Evolutionary conservation across 2,888 invertebrate species (phyloP).

Genomic region (Clanis bilineata): DNA sequence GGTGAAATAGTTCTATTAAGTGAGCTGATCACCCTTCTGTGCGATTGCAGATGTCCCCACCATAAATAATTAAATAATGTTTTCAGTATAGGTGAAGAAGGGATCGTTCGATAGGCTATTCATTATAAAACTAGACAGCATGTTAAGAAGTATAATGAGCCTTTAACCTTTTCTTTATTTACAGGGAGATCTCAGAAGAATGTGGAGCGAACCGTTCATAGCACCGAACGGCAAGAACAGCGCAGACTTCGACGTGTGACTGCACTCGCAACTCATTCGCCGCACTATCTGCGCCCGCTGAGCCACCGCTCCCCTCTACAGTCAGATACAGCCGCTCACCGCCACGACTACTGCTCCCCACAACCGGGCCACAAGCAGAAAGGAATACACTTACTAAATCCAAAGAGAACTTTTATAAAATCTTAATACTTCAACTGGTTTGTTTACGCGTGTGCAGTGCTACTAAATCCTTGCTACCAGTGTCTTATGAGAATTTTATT

Average conservation of each 20-base stretch:
- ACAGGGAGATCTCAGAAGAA: slow-evolving; percentile 96
- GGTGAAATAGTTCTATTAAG: too few relatives aligned
- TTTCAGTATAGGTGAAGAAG: too few relatives aligned
- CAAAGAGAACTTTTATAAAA: slow-evolving; percentile 7
- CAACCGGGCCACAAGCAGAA: background rate
- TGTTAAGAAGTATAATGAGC: too few relatives aligned
- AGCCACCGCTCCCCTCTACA: slow-evolving; percentile 1
- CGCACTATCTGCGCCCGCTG: slow-evolving; percentile 21
- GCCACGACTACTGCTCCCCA: slow-evolving; percentile 14
- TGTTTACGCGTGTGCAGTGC: slow-evolving; percentile 1
- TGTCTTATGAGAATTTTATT: slow-evolving; percentile 9
- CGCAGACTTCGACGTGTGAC: slow-evolving; percentile 79
- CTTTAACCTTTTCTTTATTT: slow-evolving; percentile 19
- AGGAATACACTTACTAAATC: background rate
- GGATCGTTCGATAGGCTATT: too few relatives aligned
- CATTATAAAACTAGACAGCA: too few relatives aligned
- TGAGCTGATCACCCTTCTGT: too few relatives aligned
- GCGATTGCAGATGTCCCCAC: too few relatives aligned
- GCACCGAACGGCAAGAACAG: slow-evolving; percentile 87
- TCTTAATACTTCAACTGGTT: slow-evolving; percentile 1
- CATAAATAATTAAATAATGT: too few relatives aligned
- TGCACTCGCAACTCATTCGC: slow-evolving; percentile 26
- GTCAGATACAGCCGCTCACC: slow-evolving; percentile 14
- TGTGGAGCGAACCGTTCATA: slow-evolving; percentile 99
- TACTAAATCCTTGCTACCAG: background rate